Evolutionary conservation across 92 coral and sea anemone species (phyloP), one percentile per base, ranked within the genome.

Genomic region (Desmophyllum pertusum): DNA sequence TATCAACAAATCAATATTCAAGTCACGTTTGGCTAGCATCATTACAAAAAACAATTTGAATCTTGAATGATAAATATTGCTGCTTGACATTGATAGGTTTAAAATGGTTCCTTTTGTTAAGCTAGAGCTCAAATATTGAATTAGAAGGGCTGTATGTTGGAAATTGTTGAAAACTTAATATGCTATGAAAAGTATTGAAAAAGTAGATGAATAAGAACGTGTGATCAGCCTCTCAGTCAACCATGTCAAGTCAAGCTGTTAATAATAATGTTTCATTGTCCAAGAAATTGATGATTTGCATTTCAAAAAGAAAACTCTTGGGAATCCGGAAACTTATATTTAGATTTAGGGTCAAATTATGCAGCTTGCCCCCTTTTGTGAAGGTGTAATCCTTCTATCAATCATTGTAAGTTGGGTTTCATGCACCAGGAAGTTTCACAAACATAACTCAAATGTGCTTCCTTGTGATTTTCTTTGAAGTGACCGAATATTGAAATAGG

Each of bases 1-100:
- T 46, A 48, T n/a, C 75, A 66, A 31, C 11, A 25, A 73, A 46
- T 73, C 62, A 73, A 15, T 73, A 73, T 73, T 73, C 78, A 73
- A 27, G 38, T 73, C 78, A 73, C 62, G 57, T 73, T 73, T 46
- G 30, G 63, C 30, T 55, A 2, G 63, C 63, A 55, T 4, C 6
- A 23, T 23, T 52, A 5, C 25, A 55, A n/a, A 23, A 55, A 55
- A 55, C 3, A 55, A 21, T 23, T 3, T 55, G 21, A 29, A 55
- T 55, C 41, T 13, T 65, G 70, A 65, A 65, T 65, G 5, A 65
- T 31, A 2, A 3, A 33, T 33, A 14, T 33, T 65, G 70, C 23
- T 36, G 40, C 70, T 65, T 35, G 70, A 11, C 70, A 65, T 33
- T 30, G 25, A 15, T 65, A 65, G n/a, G 70, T 65, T 10, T 65